These are phyloP conservation scores for Cirrhinus mrigala DNA, from an alignment of 2,797 vertebrate species.

Conservation along the genomic window DNA sequence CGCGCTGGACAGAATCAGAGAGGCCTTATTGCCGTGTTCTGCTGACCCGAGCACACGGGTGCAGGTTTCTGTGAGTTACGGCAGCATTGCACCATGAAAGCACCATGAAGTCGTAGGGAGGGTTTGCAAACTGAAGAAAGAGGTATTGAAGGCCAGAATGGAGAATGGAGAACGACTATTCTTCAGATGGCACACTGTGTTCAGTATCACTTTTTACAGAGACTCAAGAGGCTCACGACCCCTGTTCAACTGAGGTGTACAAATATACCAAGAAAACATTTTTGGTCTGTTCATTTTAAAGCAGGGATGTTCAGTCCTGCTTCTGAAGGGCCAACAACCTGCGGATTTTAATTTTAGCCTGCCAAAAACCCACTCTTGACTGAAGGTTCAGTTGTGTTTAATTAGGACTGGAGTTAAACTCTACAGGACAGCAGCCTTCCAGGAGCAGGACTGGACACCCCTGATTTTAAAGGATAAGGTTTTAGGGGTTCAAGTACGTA, in stretches of 20 bases:
- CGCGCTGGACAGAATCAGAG: background rate
- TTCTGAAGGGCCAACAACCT: background rate
- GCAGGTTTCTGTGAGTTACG: slow-evolving; percentile 50
- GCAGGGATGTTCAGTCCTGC: no score
- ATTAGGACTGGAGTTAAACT: background rate
- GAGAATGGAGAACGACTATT: background rate
- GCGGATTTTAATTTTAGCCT: background rate
- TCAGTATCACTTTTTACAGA: background rate
- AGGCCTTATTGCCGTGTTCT: background rate
- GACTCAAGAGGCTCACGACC: background rate
- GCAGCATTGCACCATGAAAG: slow-evolving; percentile 53
- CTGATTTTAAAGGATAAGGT: background rate
- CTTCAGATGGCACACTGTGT: slow-evolving; percentile 14
- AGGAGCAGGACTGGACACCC: background rate
- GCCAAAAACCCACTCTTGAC: background rate
- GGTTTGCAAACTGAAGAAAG: slow-evolving; percentile 23
- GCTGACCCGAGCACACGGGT: slow-evolving; percentile 24
- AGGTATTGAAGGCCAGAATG: slow-evolving; percentile 29
- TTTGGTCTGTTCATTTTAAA: background rate
- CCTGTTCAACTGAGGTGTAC: background rate
- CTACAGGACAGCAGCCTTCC: no score
- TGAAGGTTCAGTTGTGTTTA: no score
- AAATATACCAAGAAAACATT: background rate
- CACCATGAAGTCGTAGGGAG: slow-evolving; percentile 5
- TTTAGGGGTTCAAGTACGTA: background rate